Evolutionary conservation across 2,797 vertebrate species (phyloP).

Genomic region (Peromyscus nudipes): DNA sequence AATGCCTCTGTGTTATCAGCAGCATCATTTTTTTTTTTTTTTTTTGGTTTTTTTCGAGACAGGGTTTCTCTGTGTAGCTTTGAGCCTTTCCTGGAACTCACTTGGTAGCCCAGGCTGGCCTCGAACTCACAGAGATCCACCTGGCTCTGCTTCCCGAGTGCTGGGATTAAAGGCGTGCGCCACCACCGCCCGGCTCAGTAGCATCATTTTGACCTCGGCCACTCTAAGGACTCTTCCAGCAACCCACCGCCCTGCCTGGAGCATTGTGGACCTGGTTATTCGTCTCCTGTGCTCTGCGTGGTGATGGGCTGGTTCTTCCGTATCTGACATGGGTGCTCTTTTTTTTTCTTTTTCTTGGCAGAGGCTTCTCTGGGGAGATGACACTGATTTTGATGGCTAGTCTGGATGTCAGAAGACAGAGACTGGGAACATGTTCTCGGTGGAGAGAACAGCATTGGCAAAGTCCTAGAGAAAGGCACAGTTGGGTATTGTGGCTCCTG

Average conservation of each 20-base stretch:
- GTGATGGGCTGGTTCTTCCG: background rate
- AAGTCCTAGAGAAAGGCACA: slow-evolving; percentile 12
- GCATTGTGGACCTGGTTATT: background rate
- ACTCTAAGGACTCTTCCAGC: background rate
- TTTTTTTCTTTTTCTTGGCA: slow-evolving; percentile 45
- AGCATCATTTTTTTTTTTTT: too few relatives aligned
- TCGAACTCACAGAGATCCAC: too few relatives aligned
- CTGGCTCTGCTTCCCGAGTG: too few relatives aligned
- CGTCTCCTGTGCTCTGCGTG: background rate
- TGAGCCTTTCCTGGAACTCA: too few relatives aligned
- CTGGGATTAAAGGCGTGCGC: too few relatives aligned
- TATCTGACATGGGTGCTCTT: background rate
- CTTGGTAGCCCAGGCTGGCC: too few relatives aligned
- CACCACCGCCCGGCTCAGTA: too few relatives aligned
- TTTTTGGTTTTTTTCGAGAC: too few relatives aligned
- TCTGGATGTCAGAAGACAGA: background rate
- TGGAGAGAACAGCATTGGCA: background rate
- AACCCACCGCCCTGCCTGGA: background rate
- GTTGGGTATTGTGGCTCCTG: background rate
- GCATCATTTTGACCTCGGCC: background rate
- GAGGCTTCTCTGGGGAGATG: slow-evolving; percentile 42
- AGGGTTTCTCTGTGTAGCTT: too few relatives aligned
- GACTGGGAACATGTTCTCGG: background rate
- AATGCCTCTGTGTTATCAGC: background rate
- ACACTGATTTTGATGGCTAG: slow-evolving; percentile 38